Evolutionary conservation across 2,888 invertebrate species (phyloP), one percentile per base, ranked within the genome.

Genomic region (Eucera pruinosa): DNA sequence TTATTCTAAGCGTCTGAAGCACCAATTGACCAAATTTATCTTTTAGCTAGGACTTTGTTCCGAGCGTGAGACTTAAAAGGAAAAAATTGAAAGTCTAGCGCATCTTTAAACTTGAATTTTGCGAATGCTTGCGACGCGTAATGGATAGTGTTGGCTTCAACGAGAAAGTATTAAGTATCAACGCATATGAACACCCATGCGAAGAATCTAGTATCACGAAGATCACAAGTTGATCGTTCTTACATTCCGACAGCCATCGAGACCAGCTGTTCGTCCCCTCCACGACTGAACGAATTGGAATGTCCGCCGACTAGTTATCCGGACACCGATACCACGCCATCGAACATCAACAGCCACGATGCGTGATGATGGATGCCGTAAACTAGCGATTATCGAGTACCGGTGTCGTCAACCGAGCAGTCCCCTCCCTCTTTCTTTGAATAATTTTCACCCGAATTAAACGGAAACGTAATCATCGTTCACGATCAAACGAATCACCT

Each of bases 251-350:
- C 75, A 80, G 74, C 52, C 67, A 71, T 82, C 79, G 79, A 72
- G 69, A 80, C 76, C 75, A 77, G 77, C 86, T 82, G 84, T 78
- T 81, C 57, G 50, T 25, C 70, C 83, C 72, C 82, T 84, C 81
- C 81, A 82, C 84, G 83, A 88, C 78, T 86, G 86, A 83, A 90
- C 86, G 86, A 89, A 85, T 87, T 83, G 89, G 89, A 90, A 89
- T 89, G 87, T 85, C 84, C 86, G 80, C 86, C 82, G 81, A 83
- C 87, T 81, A 86, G 86, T 84, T 87, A 85, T 84, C 86, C 84
- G 80, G 82, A 69, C 83, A 76, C 45, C 76, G 84, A 85, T 85
- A 81, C 81, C 85, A 82, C 80, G 82, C 73, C 84, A 82, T 85
- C 78, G 84, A 83, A 84, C 83, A 80, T 85, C 83, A 77, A 78